These are phyloP conservation scores for Bradypodion pumilum DNA, from an alignment of 2,797 vertebrate genomes.

Conservation along the genomic window DNA sequence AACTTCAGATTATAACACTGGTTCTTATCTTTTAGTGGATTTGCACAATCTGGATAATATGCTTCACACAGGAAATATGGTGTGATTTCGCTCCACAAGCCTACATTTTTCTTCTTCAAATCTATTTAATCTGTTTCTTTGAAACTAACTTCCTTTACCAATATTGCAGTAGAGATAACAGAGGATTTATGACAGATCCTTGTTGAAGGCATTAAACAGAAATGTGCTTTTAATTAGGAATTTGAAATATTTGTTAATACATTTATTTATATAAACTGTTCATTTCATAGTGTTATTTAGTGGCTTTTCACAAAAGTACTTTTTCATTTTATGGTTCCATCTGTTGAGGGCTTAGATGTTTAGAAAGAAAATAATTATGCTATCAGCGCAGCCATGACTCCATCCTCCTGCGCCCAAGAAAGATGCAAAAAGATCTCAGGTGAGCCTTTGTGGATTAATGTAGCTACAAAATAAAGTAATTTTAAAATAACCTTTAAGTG, in stretches of 20 bases:
- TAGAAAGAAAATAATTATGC: slow-evolving; percentile 20
- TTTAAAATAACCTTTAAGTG: neutral
- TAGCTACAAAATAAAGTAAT: neutral
- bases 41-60: neutral
- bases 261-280: neutral
- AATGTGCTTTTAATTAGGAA: neutral
- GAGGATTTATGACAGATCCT: neutral
- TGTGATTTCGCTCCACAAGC: neutral
- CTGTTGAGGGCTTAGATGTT: neutral
- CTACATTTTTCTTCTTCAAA: neutral
- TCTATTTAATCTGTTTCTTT: neutral
- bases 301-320: neutral
- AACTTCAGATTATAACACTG: neutral
- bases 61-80: neutral
- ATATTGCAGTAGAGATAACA: neutral
- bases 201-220: slow-evolving; percentile 18
- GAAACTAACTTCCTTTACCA: neutral
- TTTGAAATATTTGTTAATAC: slow-evolving; percentile 20
- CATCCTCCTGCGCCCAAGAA: neutral
- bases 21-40: neutral
- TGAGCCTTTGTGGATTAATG: slow-evolving; percentile 4
- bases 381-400: neutral
- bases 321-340: slow-evolving; percentile 18
- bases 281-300: neutral
- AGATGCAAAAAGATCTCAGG: slow-evolving; percentile 7